Base-by-base conservation (phyloP, 2,113 vertebrate species). In the Trichomycterus rosablanca region DNA sequence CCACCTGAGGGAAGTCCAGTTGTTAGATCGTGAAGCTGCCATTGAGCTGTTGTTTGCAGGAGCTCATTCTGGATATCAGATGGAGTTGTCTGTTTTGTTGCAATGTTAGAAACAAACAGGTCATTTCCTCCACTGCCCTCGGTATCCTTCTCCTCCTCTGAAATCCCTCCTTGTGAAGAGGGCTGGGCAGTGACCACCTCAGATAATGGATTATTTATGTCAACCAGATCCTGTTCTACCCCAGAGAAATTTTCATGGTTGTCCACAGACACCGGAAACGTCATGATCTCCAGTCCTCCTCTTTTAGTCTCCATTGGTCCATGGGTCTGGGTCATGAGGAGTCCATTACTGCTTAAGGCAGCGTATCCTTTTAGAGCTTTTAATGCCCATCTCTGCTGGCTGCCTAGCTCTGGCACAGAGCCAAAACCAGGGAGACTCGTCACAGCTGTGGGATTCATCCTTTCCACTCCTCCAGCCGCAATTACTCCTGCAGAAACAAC, bases 221-320 rank as follows among this genome's bases (percentile, higher is more conserved):
- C 73, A 0, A 80, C 79, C 43, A 73, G 73, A 39, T 87, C 80
- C 15, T 66, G 84, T 5, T 84, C 86, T 49, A 85, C 85, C 1
- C 87, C 87, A 0, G 87, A 89, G 52, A 80, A 89, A 69, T 86
- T 84, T 43, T 88, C 87, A 1, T 61, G 70, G 75, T 71, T 77
- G 46, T 85, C 84, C 44, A 65, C 57, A 0, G 66, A 78, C 2
- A 67, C 63, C 1, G 83, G 81, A 34, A 87, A 64, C 12, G 81
- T 79, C 70, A 84, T 83, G 37, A 86, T 56, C 59, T 87, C 81
- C 1, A 88, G 66, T 2, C 76, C 74, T 5, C 68, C 83, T n/a
- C 74, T 73, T 76, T 87, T 89, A 11, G 79, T 83, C 72, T 88
- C 86, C 78, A 83, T 74, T 8, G 83, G 78, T 49, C 15, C 51